Conservation (phyloP, 2,113 vertebrate genomes). For the Clupea harengus region DNA sequence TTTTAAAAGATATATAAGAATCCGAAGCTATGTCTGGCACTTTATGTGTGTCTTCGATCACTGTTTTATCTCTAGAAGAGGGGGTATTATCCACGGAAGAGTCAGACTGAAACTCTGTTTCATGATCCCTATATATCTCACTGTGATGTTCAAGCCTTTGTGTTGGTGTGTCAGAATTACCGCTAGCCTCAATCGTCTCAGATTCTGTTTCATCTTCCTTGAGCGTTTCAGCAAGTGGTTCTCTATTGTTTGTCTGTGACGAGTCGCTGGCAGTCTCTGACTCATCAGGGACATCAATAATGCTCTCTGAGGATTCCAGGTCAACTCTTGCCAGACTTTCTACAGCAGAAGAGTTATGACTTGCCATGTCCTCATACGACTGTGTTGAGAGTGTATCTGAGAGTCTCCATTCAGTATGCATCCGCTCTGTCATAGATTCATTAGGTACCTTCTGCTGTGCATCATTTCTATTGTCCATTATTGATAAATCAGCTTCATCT, state of each 20-base stretch:
- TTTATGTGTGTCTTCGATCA: neutral
- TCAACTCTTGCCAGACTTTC: neutral
- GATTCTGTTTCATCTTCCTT: conserved; percentile 9
- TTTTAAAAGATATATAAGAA: neutral
- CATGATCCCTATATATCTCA: neutral
- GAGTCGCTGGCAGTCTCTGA: neutral
- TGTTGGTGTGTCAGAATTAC: neutral
- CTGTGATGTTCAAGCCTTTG: neutral
- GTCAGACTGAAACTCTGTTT: neutral
- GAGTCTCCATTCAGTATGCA: neutral
- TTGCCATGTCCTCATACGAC: neutral
- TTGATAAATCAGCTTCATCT: neutral
- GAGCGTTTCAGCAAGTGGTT: neutral
- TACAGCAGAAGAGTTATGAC: neutral
- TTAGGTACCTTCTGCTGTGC: neutral
- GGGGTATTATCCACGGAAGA: neutral
- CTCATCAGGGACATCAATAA: neutral
- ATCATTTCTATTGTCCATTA: neutral
- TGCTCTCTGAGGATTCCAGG: neutral
- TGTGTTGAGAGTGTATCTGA: neutral
- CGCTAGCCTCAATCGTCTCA: neutral
- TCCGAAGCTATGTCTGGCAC: neutral
- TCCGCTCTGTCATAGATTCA: neutral
- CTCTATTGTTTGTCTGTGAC: neutral
- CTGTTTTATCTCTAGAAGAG: neutral